Evolutionary conservation across 2,888 invertebrate genomes (phyloP).

Genomic region (Elysia crispata): DNA sequence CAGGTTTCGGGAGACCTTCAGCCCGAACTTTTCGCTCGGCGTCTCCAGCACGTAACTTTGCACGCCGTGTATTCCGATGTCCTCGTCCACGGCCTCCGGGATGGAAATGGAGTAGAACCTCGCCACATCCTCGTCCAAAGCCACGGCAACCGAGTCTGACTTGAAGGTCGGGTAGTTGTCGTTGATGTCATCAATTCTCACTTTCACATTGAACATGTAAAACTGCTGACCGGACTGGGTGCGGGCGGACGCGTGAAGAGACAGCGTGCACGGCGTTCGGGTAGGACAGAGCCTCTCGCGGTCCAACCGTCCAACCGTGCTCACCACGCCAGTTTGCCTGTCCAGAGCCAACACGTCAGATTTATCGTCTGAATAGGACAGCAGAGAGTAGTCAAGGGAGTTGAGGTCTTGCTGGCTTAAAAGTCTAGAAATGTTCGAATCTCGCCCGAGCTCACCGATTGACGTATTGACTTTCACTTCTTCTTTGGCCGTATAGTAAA

Average conservation of each 20-base stretch:
- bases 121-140: constrained; percentile 47
- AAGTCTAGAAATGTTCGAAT: constrained; percentile 42
- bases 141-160: constrained; percentile 39
- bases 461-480: constrained; percentile 24
- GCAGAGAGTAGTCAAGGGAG: constrained; percentile 35
- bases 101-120: constrained; percentile 32
- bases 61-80: constrained; percentile 46
- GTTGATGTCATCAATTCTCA: constrained; percentile 49
- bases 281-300: constrained; percentile 48
- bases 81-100: constrained; percentile 47
- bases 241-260: constrained; percentile 48
- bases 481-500: constrained; percentile 31
- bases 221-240: constrained; percentile 51
- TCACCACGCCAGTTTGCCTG: constrained; percentile 44
- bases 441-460: constrained; percentile 30
- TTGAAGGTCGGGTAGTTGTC: constrained; percentile 51
- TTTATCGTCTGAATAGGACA: constrained; percentile 43
- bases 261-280: constrained; percentile 42
- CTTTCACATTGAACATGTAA: constrained; percentile 47
- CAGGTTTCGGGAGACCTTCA: constrained; percentile 45
- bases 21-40: constrained; percentile 38
- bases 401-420: constrained; percentile 35
- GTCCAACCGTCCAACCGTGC: constrained; percentile 44
- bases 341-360: constrained; percentile 39
- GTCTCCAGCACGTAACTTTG: constrained; percentile 35